Evolutionary conservation across 2,888 invertebrate species (phyloP).

Genomic region (Dryobotodes eremita): DNA sequence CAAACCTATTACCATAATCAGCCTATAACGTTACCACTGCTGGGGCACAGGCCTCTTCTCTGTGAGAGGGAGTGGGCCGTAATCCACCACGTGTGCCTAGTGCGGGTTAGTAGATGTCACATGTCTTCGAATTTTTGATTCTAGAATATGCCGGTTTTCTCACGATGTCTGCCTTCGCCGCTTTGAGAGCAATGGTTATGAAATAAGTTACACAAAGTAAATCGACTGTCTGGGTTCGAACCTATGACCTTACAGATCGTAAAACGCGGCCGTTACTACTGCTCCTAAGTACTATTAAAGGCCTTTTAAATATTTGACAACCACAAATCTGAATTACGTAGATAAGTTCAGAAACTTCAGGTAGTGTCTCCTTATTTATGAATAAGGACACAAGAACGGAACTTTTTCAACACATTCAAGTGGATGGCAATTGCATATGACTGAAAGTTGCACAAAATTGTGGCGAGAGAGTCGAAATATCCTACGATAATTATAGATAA

Average conservation of each 20-base stretch:
- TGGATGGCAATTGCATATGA: too few relatives aligned
- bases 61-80: not conserved
- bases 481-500: too few relatives aligned
- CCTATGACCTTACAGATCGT: not conserved
- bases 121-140: not conserved
- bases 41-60: not conserved
- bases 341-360: too few relatives aligned
- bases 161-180: not conserved
- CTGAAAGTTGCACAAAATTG: too few relatives aligned
- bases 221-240: not conserved
- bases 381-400: too few relatives aligned
- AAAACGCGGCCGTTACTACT: not conserved
- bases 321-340: not conserved
- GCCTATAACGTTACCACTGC: not conserved
- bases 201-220: not conserved
- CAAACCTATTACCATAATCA: not conserved
- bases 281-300: not conserved
- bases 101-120: not conserved
- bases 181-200: not conserved
- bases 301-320: not conserved
- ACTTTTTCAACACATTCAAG: too few relatives aligned
- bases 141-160: not conserved
- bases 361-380: too few relatives aligned
- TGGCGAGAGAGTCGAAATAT: too few relatives aligned
- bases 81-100: not conserved